Conservation (phyloP, 1,140 invertebrate species). For the Drosophila funebris region DNA sequence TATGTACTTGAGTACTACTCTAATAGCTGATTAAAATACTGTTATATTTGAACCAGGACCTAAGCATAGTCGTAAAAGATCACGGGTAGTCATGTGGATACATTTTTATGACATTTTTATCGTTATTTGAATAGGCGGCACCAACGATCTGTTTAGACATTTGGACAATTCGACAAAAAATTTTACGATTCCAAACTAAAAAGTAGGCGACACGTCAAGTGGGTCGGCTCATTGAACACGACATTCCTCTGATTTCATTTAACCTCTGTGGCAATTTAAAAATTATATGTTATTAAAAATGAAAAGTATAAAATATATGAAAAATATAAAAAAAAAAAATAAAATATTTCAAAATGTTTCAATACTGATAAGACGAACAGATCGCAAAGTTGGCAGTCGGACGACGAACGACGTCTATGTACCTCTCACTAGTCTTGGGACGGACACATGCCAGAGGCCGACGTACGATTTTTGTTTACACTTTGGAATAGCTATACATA, state of each 20-base stretch:
- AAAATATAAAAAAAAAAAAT: constrained; percentile 43
- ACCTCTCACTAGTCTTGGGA: constrained; percentile 5
- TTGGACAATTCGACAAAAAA: constrained; percentile 52
- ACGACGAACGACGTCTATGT: constrained; percentile 32
- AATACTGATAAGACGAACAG: constrained; percentile 23
- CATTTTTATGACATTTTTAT: constrained; percentile 72
- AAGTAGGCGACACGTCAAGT: constrained; percentile 54
- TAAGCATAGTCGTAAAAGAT: constrained; percentile 46
- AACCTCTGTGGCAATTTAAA: constrained; percentile 64
- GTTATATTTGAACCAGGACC: constrained; percentile 74
- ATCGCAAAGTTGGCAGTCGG: constrained; percentile 25
- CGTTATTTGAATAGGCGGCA: constrained; percentile 75
- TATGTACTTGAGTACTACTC: constrained; percentile 44
- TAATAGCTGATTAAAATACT: constrained; percentile 70
- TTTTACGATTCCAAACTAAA: constrained; percentile 61
- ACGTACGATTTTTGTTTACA: constrained; percentile 49
- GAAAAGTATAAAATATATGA: constrained; percentile 39
- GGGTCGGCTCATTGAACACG: constrained; percentile 31
- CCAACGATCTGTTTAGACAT: constrained; percentile 78
- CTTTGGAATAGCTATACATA: constrained; percentile 10
- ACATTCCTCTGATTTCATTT: constrained; percentile 48
- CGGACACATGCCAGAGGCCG: constrained; percentile 39
- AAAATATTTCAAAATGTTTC: constrained; percentile 46
- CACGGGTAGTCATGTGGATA: constrained; percentile 4
- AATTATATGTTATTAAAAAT: constrained; percentile 46